Evolutionary conservation across 2,113 vertebrate genomes (phyloP).

Genomic region (Xenopus borealis): DNA sequence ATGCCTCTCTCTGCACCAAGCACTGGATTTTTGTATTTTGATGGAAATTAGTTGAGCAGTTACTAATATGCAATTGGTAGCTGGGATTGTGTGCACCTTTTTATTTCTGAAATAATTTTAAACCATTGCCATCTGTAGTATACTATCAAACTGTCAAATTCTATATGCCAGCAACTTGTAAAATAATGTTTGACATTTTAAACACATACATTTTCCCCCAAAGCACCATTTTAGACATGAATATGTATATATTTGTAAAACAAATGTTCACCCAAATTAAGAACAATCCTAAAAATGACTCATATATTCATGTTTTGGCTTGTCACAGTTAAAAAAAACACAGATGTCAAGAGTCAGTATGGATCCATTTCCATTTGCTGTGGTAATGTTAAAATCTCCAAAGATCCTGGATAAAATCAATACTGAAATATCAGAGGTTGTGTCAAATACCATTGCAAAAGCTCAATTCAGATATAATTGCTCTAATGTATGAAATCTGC

Average conservation of each 20-base stretch:
- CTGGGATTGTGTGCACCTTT: not conserved
- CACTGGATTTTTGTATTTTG: no score
- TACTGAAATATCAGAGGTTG: constrained; percentile 70
- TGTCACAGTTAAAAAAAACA: constrained; percentile 67
- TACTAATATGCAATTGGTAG: no score
- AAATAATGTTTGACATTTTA: constrained; percentile 46
- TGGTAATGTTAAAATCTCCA: constrained; percentile 58
- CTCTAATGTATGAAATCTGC: constrained; percentile 67
- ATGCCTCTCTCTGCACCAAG: no score
- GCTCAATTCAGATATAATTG: constrained; percentile 70
- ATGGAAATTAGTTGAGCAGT: no score
- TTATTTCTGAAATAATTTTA: constrained; percentile 22
- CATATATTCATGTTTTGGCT: constrained; percentile 69
- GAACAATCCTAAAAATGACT: constrained; percentile 68
- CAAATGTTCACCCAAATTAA: constrained; percentile 55
- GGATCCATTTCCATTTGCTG: constrained; percentile 64
- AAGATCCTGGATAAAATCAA: constrained; percentile 63
- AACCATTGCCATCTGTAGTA: constrained; percentile 26
- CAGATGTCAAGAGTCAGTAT: constrained; percentile 66
- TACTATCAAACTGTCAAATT: constrained; percentile 26
- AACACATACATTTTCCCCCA: constrained; percentile 36
- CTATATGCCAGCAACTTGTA: constrained; percentile 31
- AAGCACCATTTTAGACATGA: constrained; percentile 8
- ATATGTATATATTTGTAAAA: constrained; percentile 4
- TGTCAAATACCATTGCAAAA: constrained; percentile 62